Evolutionary conservation across 2,888 invertebrate species (phyloP).

Genomic region (Cactoblastis cactorum): DNA sequence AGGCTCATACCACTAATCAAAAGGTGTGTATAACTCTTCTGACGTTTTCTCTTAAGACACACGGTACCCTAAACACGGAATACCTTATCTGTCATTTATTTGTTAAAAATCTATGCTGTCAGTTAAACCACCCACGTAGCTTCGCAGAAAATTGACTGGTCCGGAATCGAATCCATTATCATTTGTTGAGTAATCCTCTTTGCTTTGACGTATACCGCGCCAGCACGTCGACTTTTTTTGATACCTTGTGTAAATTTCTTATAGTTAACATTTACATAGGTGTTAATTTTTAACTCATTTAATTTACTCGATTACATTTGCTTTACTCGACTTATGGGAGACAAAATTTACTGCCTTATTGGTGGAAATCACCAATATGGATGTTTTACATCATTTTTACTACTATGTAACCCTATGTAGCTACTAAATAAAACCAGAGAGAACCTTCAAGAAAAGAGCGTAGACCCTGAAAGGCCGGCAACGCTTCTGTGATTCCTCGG

Average conservation of each 20-base stretch:
- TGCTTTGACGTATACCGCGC: conserved; percentile 47
- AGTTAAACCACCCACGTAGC: conserved; percentile 56
- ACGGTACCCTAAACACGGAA: conserved; percentile 8
- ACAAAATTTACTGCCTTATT: no score
- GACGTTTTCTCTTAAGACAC: neutral
- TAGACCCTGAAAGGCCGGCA: no score
- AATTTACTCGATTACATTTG: no score
- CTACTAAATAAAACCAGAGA: no score
- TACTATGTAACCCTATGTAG: no score
- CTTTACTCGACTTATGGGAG: no score
- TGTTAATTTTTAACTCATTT: conserved; percentile 1
- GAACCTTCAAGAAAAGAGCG: no score
- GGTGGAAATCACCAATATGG: no score
- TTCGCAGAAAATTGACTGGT: conserved; percentile 49
- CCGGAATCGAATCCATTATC: conserved; percentile 50
- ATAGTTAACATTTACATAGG: neutral
- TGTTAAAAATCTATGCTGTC: conserved; percentile 42
- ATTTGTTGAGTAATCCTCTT: conserved; percentile 49
- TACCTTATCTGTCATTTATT: conserved; percentile 37
- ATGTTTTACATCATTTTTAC: no score
- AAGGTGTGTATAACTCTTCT: no score
- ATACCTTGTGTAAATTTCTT: neutral
- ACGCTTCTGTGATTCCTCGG: no score
- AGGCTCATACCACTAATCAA: no score
- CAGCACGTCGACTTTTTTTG: conserved; percentile 28